Percentiles rank a stretch among this genome's conserved stretches.
phyloP scores from a whole-genome alignment of 2,797 vertebrate species.

The Apogon talboti region DNA sequence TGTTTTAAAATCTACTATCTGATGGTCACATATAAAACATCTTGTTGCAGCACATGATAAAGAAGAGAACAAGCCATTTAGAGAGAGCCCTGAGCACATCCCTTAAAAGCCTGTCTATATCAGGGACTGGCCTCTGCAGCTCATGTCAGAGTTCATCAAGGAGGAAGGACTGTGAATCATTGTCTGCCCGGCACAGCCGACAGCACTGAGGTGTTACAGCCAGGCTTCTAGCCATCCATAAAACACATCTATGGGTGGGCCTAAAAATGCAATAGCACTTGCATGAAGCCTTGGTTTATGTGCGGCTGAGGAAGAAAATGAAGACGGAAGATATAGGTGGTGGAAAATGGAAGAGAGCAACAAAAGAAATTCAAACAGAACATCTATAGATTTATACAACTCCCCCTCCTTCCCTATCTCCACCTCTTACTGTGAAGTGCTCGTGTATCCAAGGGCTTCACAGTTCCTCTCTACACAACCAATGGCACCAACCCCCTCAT shows the following conservation, averaged over 20 bases:
- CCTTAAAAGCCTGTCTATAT: slow-evolving; percentile 54
- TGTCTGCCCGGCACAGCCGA: slow-evolving; percentile 14
- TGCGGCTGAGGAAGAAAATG: slow-evolving; percentile 18
- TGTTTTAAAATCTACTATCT: neutral
- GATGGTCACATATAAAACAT: neutral
- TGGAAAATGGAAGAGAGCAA: neutral
- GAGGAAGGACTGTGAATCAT: slow-evolving; percentile 41
- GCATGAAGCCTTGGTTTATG: neutral
- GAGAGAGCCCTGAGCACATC: slow-evolving; percentile 28
- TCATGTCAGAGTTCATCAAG: slow-evolving; percentile 62
- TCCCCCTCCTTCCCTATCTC: slow-evolving; percentile 32
- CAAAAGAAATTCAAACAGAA: neutral
- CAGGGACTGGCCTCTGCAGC: slow-evolving; percentile 42
- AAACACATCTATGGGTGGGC: slow-evolving; percentile 19
- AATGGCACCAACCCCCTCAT: slow-evolving; percentile 28
- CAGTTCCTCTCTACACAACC: slow-evolving; percentile 45
- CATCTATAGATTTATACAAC: slow-evolving; percentile 25
- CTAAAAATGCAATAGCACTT: slow-evolving; percentile 17
- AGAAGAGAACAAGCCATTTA: slow-evolving; percentile 21
- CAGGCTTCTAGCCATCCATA: slow-evolving; percentile 25
- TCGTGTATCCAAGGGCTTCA: slow-evolving; percentile 32
- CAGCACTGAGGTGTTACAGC: slow-evolving; percentile 29
- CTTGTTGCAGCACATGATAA: neutral
- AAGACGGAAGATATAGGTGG: slow-evolving; percentile 22
- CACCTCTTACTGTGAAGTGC: slow-evolving; percentile 32